A percentile compares a stretch with the other conserved stretches of the same genome.
phyloP scores from a whole-genome alignment of 2,888 invertebrate genomes.

The Drosophila emarginata region DNA sequence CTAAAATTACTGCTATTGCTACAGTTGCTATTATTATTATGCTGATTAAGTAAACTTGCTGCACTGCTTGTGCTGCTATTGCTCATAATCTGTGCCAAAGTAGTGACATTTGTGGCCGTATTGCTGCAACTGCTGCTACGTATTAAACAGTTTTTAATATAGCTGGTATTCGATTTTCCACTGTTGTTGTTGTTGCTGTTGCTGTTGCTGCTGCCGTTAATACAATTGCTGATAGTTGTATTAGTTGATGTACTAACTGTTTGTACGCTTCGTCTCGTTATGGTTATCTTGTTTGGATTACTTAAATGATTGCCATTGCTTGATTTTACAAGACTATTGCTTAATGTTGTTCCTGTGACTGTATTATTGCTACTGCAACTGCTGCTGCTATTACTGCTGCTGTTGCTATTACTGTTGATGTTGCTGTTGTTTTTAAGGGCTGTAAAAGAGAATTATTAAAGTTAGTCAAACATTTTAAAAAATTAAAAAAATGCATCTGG shows the following conservation, averaged over 20 bases:
- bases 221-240: conserved; percentile 27
- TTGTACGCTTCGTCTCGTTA: conserved; percentile 65
- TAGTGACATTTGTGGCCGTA: conserved; percentile 79
- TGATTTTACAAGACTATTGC: conserved; percentile 44
- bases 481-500: too few species aligned
- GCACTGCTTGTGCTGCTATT: conserved; percentile 78
- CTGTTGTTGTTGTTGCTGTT: conserved; percentile 39
- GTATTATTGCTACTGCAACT: conserved; percentile 27
- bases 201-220: conserved; percentile 19
- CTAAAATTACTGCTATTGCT: conserved; percentile 72
- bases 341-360: conserved; percentile 47
- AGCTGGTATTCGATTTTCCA: conserved; percentile 70
- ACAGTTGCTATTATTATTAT: conserved; percentile 67
- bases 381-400: conserved; percentile 36
- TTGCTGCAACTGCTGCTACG: conserved; percentile 80
- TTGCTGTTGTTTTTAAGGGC: conserved; percentile 69
- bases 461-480: not conserved
- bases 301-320: conserved; percentile 43
- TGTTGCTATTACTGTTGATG: conserved; percentile 61
- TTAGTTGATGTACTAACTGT: conserved; percentile 62
- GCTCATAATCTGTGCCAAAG: conserved; percentile 80
- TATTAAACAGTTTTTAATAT: conserved; percentile 79
- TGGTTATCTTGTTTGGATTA: conserved; percentile 67
- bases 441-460: conserved; percentile 30
- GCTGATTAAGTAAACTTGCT: conserved; percentile 66